Base-by-base conservation (phyloP, 2,888 invertebrate species). In the Papilio elwesi region DNA sequence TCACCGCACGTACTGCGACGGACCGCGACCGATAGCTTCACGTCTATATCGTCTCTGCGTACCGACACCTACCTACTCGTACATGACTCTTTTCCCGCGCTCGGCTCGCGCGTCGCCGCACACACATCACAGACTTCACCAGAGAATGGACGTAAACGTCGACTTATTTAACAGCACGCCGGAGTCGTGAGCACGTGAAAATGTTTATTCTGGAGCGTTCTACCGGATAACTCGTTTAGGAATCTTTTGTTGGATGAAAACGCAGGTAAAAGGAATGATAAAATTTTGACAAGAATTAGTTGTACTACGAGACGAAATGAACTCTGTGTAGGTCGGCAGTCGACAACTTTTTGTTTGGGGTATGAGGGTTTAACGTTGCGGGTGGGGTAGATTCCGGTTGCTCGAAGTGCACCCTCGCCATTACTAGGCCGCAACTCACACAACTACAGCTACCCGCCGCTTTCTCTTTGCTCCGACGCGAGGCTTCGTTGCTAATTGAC, bases 401-500 rank as follows among this genome's bases (percentile, higher is more conserved):
- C 76, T 82, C 82, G 84, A 84, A 83, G 84, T 83, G 84, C 85
- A 81, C 86, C 87, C 87, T 85, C 86, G 82, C 87, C 84, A 88
- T 89, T 84, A 84, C 85, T 76, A 83, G 85, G 82, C 86, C 85
- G 80, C 87, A 84, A 80, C 80, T 83, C 78, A 83, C 81, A 83
- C 83, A 86, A 80, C 86, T 83, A 86, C 81, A 80, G 81, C 74
- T 82, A 80, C 78, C 77, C 78, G 71, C 77, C 83, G 83, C 89
- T 87, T 84, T 84, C 89, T 87, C 86, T 62, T 15, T 62, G n/a
- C n/a, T 43, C n/a, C 15, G 43, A n/a, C 38, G 15, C 5, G 59
- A 62, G n/a, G 83, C 85, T 87, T 86, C 86, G 81, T 86, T 82
- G 77, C 83, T 90, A 91, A 92, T 91, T 92, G 90, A 92, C 90